A percentile compares a stretch with the other conserved stretches of the same genome.
phyloP scores from a whole-genome alignment of 2,888 invertebrate species.

The Lissonota sp. region DNA sequence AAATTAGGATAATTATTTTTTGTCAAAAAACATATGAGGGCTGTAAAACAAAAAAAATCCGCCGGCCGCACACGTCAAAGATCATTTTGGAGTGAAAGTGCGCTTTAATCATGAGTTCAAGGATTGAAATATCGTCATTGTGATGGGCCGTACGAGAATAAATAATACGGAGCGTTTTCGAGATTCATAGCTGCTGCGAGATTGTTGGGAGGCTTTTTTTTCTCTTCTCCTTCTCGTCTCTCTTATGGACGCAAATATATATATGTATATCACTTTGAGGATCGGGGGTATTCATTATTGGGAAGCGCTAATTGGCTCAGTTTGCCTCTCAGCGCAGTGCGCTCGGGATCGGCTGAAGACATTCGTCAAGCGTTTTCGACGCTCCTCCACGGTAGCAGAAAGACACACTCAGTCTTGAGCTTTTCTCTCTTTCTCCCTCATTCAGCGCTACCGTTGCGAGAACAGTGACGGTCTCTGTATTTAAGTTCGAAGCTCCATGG shows the following conservation, averaged over 20 bases:
- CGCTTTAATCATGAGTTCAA: too few relatives aligned
- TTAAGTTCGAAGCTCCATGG: slow-evolving; percentile 52
- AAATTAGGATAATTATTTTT: too few relatives aligned
- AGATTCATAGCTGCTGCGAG: too few relatives aligned
- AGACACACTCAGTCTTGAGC: slow-evolving; percentile 68
- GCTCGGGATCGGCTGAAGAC: slow-evolving; percentile 59
- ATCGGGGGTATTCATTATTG: slow-evolving; percentile 68
- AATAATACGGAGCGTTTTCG: too few relatives aligned
- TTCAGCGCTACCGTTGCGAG: slow-evolving; percentile 57
- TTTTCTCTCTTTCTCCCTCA: slow-evolving; percentile 47
- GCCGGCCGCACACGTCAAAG: too few relatives aligned
- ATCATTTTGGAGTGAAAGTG: too few relatives aligned
- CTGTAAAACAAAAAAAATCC: too few relatives aligned
- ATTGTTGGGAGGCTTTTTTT: background rate
- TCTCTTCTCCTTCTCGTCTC: too few relatives aligned
- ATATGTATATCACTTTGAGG: slow-evolving; percentile 3
- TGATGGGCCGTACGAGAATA: too few relatives aligned
- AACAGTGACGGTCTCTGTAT: slow-evolving; percentile 64
- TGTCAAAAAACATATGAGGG: too few relatives aligned
- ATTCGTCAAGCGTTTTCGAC: slow-evolving; percentile 66
- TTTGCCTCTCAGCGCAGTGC: slow-evolving; percentile 58
- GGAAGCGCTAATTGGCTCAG: slow-evolving; percentile 70
- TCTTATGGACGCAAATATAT: slow-evolving; percentile 13
- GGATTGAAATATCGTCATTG: too few relatives aligned
- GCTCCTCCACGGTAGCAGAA: slow-evolving; percentile 56